Evolutionary conservation across 2,797 vertebrate species (phyloP).

Genomic region (Gallinago nigripennis): DNA sequence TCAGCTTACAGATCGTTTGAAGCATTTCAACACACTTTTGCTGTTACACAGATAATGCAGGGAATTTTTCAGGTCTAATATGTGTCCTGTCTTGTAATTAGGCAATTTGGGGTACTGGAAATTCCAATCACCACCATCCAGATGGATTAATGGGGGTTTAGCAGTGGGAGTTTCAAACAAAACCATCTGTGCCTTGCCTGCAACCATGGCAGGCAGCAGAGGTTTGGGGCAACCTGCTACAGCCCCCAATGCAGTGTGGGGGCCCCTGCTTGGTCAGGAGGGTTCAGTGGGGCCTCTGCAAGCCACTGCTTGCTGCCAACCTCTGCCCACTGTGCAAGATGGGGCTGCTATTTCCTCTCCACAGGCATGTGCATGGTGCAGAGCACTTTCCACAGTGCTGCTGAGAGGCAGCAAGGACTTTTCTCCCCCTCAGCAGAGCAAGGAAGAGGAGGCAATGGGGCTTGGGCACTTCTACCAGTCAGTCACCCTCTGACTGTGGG

Average conservation of each 20-base stretch:
- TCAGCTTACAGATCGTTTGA: neutral
- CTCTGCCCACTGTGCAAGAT: neutral
- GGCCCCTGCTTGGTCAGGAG: neutral
- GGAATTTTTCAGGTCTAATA: neutral
- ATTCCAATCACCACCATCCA: neutral
- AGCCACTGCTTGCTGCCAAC: neutral
- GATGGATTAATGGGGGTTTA: neutral
- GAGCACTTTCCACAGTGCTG: neutral
- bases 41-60: accelerated
- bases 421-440: neutral
- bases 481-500: neutral
- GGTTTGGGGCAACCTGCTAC: neutral
- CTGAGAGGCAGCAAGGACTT: neutral
- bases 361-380: neutral
- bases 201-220: accelerated
- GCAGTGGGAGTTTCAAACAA: neutral
- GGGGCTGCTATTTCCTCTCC: neutral
- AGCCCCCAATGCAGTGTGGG: accelerated
- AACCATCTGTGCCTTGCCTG: neutral
- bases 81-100: neutral
- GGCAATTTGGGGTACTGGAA: neutral
- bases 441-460: neutral
- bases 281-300: neutral
- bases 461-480: neutral
- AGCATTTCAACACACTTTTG: neutral